phyloP scores from a whole-genome alignment of 2,113 vertebrate species.

The Lamprotornis superbus region DNA sequence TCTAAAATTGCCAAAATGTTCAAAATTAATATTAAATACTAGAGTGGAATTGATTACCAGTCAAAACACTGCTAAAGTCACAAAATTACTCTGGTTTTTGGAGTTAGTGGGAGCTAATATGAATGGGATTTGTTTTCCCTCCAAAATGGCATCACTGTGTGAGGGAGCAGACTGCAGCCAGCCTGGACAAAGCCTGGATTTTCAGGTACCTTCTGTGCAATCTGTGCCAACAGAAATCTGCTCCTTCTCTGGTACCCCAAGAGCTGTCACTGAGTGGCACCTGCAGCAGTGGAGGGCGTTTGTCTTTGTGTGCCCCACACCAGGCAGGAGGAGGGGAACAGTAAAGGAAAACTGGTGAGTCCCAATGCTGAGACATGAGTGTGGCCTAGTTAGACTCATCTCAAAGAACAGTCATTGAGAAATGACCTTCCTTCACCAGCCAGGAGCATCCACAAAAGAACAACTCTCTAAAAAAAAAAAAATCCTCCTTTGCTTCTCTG shows the following conservation, averaged over 20 bases:
- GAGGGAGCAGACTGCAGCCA: neutral
- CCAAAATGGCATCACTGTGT: neutral
- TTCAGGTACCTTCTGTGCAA: neutral
- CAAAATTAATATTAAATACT: neutral
- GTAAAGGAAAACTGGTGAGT: neutral
- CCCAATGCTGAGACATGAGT: neutral
- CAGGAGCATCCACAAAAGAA: neutral
- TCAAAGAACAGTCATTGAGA: neutral
- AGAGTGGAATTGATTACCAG: neutral
- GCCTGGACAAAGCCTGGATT: neutral
- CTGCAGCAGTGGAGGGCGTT: neutral
- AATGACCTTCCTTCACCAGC: neutral
- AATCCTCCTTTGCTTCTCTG: neutral
- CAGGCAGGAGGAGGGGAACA: neutral
- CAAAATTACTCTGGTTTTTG: neutral
- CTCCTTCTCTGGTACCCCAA: neutral
- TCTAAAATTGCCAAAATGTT: conserved; percentile 28
- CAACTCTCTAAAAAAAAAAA: neutral
- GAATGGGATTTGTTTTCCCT: neutral
- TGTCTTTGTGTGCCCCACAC: neutral
- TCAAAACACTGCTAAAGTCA: neutral
- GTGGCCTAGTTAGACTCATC: neutral
- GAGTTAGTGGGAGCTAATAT: neutral
- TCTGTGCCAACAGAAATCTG: neutral
- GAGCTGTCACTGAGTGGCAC: neutral